Percentiles rank a stretch among this genome's conserved stretches.
Conservation (phyloP, 2,888 invertebrate species). For the Smittia sp. region DNA sequence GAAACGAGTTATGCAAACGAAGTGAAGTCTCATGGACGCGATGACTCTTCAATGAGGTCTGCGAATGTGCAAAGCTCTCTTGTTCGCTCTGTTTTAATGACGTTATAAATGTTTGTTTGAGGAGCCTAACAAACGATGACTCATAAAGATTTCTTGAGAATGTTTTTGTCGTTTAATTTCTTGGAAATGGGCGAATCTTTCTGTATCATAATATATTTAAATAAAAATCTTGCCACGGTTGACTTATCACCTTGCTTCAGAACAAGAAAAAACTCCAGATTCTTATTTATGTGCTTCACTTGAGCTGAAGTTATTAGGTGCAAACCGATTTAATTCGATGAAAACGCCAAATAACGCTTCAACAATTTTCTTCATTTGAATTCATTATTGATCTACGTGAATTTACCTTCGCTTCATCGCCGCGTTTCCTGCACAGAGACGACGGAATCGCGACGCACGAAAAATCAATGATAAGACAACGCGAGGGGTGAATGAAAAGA, state of each 20-base stretch:
- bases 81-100: slow-evolving; percentile 4
- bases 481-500: slow-evolving; percentile 10
- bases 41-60: slow-evolving; percentile 34
- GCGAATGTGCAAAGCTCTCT: slow-evolving; percentile 7
- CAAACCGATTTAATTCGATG: slow-evolving; percentile 39
- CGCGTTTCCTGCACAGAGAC: neutral
- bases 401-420: neutral
- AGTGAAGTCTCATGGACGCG: neutral
- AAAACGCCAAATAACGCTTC: slow-evolving; percentile 14
- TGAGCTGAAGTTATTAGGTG: slow-evolving; percentile 23
- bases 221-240: neutral
- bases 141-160: neutral
- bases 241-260: neutral
- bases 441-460: slow-evolving; percentile 24
- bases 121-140: neutral
- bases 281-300: neutral
- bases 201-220: neutral
- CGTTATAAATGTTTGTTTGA: neutral
- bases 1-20: slow-evolving; percentile 40
- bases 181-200: neutral
- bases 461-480: slow-evolving; percentile 31
- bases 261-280: neutral
- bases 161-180: neutral
- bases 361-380: slow-evolving; percentile 39
- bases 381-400: slow-evolving; percentile 38